phyloP scores from a whole-genome alignment of 2,113 vertebrate species.

The Tor tambroides region DNA sequence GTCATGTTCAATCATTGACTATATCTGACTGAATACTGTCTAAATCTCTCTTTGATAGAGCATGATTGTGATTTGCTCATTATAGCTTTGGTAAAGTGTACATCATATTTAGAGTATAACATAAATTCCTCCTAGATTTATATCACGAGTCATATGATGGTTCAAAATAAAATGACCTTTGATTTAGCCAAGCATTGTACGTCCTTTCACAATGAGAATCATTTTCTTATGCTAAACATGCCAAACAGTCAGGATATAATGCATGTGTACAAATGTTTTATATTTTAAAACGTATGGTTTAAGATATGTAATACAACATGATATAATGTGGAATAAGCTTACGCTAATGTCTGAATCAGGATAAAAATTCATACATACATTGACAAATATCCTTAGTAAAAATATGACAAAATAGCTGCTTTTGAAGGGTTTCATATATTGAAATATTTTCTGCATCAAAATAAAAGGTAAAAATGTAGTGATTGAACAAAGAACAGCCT shows the following conservation, averaged over 20 bases:
- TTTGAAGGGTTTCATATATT: not conserved
- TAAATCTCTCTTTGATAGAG: not conserved
- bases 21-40: not conserved
- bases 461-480: not conserved
- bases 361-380: not conserved
- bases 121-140: not conserved
- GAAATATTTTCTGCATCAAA: not conserved
- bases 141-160: not conserved
- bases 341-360: not conserved
- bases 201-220: not conserved
- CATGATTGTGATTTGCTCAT: not conserved
- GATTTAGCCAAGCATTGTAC: not conserved
- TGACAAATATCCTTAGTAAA: not conserved
- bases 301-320: not conserved
- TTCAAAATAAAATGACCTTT: not conserved
- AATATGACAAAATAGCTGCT: conserved; percentile 10
- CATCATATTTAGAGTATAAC: not conserved
- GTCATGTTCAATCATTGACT: not conserved
- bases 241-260: not conserved
- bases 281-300: not conserved
- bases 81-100: not conserved
- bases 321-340: not conserved
- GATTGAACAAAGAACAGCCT: not conserved
- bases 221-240: not conserved
- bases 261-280: not conserved